A percentile compares a stretch with the other conserved stretches of the same genome.
Conservation (phyloP, 1,140 invertebrate genomes). For the Heliconius himera region DNA sequence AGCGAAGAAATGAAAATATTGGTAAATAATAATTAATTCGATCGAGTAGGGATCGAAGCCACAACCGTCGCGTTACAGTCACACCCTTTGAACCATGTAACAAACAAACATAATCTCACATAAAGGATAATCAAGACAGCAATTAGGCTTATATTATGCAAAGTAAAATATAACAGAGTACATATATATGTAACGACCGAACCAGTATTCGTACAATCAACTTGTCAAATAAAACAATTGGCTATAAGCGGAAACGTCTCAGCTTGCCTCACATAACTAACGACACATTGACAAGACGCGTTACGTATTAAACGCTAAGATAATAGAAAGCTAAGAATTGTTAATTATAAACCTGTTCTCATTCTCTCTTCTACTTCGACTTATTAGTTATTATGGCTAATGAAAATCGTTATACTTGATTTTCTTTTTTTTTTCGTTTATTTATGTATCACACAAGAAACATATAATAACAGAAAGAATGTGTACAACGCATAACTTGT, state of each 20-base stretch:
- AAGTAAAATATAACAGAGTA: neutral
- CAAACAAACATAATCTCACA: neutral
- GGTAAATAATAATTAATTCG: no score
- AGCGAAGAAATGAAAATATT: no score
- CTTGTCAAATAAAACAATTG: slow-evolving; percentile 35
- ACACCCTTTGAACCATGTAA: neutral
- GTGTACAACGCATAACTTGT: no score
- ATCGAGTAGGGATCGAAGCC: no score
- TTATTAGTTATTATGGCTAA: neutral
- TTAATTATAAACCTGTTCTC: slow-evolving; percentile 33
- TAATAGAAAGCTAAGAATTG: slow-evolving; percentile 38
- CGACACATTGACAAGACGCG: slow-evolving; percentile 37
- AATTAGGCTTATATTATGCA: neutral
- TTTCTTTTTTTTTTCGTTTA: no score
- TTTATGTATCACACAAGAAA: no score
- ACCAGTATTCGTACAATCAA: slow-evolving; percentile 21
- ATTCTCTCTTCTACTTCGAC: neutral
- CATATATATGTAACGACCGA: neutral
- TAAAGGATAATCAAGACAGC: neutral
- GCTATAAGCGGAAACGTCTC: slow-evolving; percentile 37
- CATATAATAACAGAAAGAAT: no score
- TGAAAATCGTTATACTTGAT: neutral
- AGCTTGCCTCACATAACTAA: slow-evolving; percentile 41
- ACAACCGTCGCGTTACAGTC: no score
- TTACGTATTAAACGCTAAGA: slow-evolving; percentile 33